A percentile compares a stretch with the other conserved stretches of the same genome.
phyloP scores from a whole-genome alignment of 1,140 invertebrate genomes.

The Drosophila kepulauana region DNA sequence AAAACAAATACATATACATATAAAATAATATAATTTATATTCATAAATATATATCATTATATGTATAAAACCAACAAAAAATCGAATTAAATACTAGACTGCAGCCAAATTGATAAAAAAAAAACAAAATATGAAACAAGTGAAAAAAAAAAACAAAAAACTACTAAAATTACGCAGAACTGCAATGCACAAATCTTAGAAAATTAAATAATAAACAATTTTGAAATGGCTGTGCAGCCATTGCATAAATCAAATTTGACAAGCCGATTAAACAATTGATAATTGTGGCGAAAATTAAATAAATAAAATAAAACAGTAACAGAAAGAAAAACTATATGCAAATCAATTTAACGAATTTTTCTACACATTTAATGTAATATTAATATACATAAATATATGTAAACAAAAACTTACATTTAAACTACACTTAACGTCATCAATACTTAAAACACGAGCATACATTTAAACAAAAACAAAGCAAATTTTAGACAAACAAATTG shows the following conservation, averaged over 20 bases:
- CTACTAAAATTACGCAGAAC: slow-evolving; percentile 49
- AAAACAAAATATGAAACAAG: slow-evolving; percentile 12
- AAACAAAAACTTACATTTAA: slow-evolving; percentile 36
- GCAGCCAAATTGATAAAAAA: slow-evolving; percentile 72
- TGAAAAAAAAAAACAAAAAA: slow-evolving; percentile 49
- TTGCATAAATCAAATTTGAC: slow-evolving; percentile 56
- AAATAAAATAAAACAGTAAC: slow-evolving; percentile 4
- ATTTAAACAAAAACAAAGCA: slow-evolving; percentile 55
- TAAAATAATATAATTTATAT: slow-evolving; percentile 55
- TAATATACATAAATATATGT: slow-evolving; percentile 46
- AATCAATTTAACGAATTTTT: slow-evolving; percentile 84
- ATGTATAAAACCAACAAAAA: slow-evolving; percentile 49
- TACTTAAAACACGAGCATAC: slow-evolving; percentile 53
- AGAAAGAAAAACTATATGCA: slow-evolving; percentile 62
- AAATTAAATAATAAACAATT: slow-evolving; percentile 59
- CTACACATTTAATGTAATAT: slow-evolving; percentile 80
- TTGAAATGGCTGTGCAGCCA: slow-evolving; percentile 62
- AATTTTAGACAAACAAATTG: slow-evolving; percentile 64
- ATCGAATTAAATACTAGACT: slow-evolving; percentile 75
- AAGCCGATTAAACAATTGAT: slow-evolving; percentile 57
- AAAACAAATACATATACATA: slow-evolving; percentile 42
- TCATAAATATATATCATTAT: slow-evolving; percentile 43
- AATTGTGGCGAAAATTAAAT: slow-evolving; percentile 59
- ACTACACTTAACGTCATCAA: slow-evolving; percentile 63
- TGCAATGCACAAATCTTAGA: slow-evolving; percentile 75